phyloP scores from a whole-genome alignment of 2,113 vertebrate species.

The Miniopterus natalensis region DNA sequence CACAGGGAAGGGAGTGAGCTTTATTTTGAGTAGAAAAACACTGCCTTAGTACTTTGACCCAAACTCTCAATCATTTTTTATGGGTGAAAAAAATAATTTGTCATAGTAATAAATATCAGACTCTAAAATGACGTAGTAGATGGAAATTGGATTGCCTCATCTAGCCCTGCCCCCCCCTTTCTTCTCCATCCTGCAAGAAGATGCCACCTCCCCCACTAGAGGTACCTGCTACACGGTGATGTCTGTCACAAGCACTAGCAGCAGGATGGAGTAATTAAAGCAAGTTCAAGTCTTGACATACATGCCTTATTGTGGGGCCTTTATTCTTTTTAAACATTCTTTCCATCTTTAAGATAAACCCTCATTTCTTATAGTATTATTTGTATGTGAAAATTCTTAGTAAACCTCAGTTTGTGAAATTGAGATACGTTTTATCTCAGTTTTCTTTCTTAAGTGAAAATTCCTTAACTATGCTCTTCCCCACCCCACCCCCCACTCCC shows the following conservation, averaged over 20 bases:
- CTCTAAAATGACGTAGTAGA: neutral
- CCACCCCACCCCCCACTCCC: neutral
- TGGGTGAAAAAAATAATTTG: constrained; percentile 61
- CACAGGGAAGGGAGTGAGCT: constrained; percentile 26
- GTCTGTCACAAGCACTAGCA: neutral
- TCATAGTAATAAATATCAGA: constrained; percentile 37
- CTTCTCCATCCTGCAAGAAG: neutral
- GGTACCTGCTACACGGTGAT: neutral
- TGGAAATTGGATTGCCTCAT: neutral
- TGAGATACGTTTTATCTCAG: neutral
- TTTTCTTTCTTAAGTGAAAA: constrained; percentile 43
- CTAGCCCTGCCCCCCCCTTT: neutral
- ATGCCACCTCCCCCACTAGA: neutral
- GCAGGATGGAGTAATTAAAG: neutral
- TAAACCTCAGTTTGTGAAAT: neutral
- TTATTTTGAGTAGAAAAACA: constrained; percentile 68
- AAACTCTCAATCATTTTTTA: constrained; percentile 58
- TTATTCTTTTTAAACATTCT: neutral
- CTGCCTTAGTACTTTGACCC: constrained; percentile 48
- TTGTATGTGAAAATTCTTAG: neutral
- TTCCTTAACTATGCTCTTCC: neutral
- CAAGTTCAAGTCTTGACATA: neutral
- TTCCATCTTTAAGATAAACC: neutral
- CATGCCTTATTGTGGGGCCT: neutral
- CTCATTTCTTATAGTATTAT: too few species aligned